Conservation (phyloP, 2,113 vertebrate genomes). For the Microcebus tavaratra region DNA sequence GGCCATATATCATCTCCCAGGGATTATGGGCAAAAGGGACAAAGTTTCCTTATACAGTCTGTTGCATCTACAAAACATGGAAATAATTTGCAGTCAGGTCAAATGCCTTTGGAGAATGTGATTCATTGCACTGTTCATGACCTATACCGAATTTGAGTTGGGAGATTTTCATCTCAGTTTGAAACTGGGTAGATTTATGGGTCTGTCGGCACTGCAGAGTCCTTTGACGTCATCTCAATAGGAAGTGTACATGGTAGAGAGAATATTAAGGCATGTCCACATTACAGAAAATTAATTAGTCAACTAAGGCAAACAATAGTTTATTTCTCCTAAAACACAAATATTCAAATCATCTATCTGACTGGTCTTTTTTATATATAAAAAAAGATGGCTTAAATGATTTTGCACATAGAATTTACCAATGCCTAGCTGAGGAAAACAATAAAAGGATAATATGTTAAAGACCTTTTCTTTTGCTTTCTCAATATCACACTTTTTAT, state of each 20-base stretch:
- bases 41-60: slow-evolving; percentile 25
- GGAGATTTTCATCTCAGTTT: slow-evolving; percentile 81
- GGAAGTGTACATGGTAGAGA: slow-evolving; percentile 43
- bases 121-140: slow-evolving; percentile 78
- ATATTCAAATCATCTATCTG: slow-evolving; percentile 10
- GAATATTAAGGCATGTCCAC: slow-evolving; percentile 45
- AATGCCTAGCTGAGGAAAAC: not conserved
- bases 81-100: slow-evolving; percentile 80
- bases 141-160: slow-evolving; percentile 77
- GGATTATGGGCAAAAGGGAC: not conserved
- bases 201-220: slow-evolving; percentile 70
- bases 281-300: slow-evolving; percentile 45
- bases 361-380: not conserved
- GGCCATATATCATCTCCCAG: not conserved
- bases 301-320: not conserved
- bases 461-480: not conserved
- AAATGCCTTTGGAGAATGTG: slow-evolving; percentile 77
- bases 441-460: not conserved
- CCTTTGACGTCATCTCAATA: slow-evolving; percentile 78
- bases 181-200: slow-evolving; percentile 79
- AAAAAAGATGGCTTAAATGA: not conserved
- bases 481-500: not conserved
- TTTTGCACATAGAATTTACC: not conserved
- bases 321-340: slow-evolving; percentile 37
- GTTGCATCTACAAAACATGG: slow-evolving; percentile 67